Evolutionary conservation across 2,888 invertebrate genomes (phyloP).

Genomic region (Hydroisotoma schaefferi): DNA sequence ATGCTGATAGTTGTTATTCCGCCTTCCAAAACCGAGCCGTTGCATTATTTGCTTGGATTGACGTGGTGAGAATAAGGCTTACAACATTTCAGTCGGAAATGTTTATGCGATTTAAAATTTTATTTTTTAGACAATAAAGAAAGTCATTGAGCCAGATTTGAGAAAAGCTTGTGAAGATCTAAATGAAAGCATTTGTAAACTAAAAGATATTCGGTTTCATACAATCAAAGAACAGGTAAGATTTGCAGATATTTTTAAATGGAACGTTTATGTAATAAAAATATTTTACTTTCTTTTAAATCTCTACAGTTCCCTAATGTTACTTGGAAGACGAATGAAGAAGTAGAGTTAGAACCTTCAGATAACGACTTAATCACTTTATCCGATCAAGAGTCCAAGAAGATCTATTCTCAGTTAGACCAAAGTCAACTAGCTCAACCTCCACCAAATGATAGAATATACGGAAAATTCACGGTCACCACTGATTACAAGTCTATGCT

Average conservation of each 20-base stretch:
- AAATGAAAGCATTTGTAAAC: constrained; percentile 27
- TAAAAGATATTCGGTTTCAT: constrained; percentile 34
- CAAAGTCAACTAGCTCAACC: constrained; percentile 41
- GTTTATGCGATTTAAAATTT: not conserved
- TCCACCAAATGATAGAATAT: constrained; percentile 37
- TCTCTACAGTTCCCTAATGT: constrained; percentile 29
- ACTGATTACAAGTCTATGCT: constrained; percentile 33
- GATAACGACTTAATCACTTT: not conserved
- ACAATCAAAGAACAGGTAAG: constrained; percentile 38
- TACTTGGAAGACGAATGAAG: constrained; percentile 23
- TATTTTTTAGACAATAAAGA: constrained; percentile 15
- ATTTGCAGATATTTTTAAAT: not conserved
- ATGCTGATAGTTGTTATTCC: constrained; percentile 45
- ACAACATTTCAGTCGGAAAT: not conserved
- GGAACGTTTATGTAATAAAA: not conserved
- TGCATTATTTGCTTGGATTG: constrained; percentile 47
- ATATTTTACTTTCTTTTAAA: not conserved
- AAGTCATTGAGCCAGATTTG: constrained; percentile 41
- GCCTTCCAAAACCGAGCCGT: constrained; percentile 45
- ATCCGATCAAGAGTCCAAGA: constrained; percentile 34
- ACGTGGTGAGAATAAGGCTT: too few relatives aligned
- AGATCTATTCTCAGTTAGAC: constrained; percentile 36
- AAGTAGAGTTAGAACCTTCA: not conserved
- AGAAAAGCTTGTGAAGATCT: constrained; percentile 29
- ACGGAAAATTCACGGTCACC: constrained; percentile 21